phyloP scores from a whole-genome alignment of 2,888 invertebrate genomes.

The Oasisia sp. region DNA sequence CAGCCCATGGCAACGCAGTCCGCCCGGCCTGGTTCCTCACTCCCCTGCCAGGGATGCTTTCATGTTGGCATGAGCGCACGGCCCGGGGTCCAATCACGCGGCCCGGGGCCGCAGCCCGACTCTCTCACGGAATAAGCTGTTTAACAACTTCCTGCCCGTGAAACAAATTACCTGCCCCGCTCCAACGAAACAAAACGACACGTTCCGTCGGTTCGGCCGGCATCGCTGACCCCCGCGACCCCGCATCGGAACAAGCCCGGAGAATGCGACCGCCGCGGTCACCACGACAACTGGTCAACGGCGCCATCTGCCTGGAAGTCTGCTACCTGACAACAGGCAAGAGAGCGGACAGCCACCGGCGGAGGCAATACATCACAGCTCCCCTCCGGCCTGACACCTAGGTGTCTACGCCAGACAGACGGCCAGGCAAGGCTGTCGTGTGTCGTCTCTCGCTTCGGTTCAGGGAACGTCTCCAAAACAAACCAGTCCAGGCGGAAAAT shows the following conservation, averaged over 20 bases:
- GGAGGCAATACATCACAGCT: background rate
- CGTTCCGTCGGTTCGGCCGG: background rate
- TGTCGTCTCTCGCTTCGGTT: background rate
- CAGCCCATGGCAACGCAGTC: background rate
- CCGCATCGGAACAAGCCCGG: background rate
- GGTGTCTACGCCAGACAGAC: background rate
- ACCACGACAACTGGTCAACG: conserved; percentile 5
- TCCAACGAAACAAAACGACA: background rate
- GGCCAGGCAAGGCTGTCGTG: too few species aligned
- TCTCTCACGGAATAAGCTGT: background rate
- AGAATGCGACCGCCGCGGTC: background rate
- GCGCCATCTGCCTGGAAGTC: background rate
- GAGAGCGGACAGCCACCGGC: background rate
- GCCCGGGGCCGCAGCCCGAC: background rate
- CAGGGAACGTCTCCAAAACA: background rate
- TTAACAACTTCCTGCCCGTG: background rate
- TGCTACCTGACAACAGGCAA: background rate
- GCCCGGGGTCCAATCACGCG: background rate
- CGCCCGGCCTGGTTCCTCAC: background rate
- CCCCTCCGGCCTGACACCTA: background rate
- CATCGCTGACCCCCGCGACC: background rate
- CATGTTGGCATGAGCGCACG: background rate
- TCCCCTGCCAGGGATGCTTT: background rate
- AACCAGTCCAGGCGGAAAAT: background rate
- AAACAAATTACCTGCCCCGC: background rate